Conservation (phyloP, 2,888 invertebrate genomes). For the Urechis unicinctus region DNA sequence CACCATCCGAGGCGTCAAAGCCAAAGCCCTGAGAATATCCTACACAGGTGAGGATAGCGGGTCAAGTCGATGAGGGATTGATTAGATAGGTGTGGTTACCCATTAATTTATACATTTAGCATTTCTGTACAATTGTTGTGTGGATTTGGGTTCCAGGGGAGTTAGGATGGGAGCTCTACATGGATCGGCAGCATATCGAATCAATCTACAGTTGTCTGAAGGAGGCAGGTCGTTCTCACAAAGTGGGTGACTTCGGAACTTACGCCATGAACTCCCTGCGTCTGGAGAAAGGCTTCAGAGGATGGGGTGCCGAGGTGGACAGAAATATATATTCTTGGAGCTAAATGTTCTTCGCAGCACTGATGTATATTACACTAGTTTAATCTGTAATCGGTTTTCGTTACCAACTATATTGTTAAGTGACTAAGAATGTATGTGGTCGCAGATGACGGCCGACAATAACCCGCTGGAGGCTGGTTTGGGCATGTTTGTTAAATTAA, state of each 20-base stretch:
- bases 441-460: slow-evolving; percentile 50
- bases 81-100: no score
- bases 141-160: slow-evolving; percentile 40
- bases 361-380: no score
- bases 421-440: slow-evolving; percentile 2
- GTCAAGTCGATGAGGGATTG: no score
- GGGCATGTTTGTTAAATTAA: slow-evolving; percentile 39
- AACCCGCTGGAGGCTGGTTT: slow-evolving; percentile 53
- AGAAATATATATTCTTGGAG: not conserved
- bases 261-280: slow-evolving; percentile 50
- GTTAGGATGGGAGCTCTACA: slow-evolving; percentile 53
- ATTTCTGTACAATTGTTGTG: no score
- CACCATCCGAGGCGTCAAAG: slow-evolving; percentile 34
- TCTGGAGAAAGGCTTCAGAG: slow-evolving; percentile 52
- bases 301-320: slow-evolving; percentile 49
- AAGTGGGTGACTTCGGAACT: slow-evolving; percentile 51
- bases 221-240: slow-evolving; percentile 37
- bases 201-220: slow-evolving; percentile 46
- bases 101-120: no score
- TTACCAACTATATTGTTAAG: slow-evolving; percentile 1
- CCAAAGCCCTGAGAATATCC: slow-evolving; percentile 40
- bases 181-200: slow-evolving; percentile 35
- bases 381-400: not conserved
- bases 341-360: no score
- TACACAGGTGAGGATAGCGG: no score